These are phyloP conservation scores for Gymnogyps californianus DNA, from an alignment of 2,113 vertebrate species.

Conservation along the genomic window DNA sequence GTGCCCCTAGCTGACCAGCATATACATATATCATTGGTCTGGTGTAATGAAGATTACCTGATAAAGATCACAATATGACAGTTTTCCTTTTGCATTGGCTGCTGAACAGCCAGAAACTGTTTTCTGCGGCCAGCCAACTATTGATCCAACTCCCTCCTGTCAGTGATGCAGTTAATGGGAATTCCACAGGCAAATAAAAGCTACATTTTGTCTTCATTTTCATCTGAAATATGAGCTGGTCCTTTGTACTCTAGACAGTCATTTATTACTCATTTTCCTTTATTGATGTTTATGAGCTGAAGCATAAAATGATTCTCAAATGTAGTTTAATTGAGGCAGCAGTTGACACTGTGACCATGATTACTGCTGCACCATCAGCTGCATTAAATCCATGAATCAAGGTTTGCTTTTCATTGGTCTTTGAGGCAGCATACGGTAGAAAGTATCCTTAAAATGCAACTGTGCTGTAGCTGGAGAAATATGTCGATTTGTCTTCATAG, in stretches of 20 bases:
- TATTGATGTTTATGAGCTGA: slow-evolving; percentile 88
- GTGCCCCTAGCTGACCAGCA: slow-evolving; percentile 78
- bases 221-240: slow-evolving; percentile 86
- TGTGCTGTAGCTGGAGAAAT: slow-evolving; percentile 72
- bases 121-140: slow-evolving; percentile 83
- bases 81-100: slow-evolving; percentile 90
- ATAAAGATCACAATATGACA: slow-evolving; percentile 99
- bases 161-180: slow-evolving; percentile 86
- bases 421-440: slow-evolving; percentile 54
- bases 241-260: slow-evolving; percentile 85
- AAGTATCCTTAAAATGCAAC: slow-evolving; percentile 73
- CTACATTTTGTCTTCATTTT: slow-evolving; percentile 85
- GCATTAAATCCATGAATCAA: slow-evolving; percentile 78
- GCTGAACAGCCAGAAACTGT: slow-evolving; percentile 89
- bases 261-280: slow-evolving; percentile 87
- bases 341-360: slow-evolving; percentile 82
- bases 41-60: slow-evolving; percentile 92
- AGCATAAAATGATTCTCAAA: slow-evolving; percentile 87
- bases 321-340: slow-evolving; percentile 83
- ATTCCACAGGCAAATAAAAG: slow-evolving; percentile 87
- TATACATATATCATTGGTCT: slow-evolving; percentile 88
- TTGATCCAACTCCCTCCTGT: slow-evolving; percentile 87
- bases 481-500: slow-evolving; percentile 80
- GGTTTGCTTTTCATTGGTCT: slow-evolving; percentile 75
- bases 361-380: slow-evolving; percentile 71